Percentiles rank a stretch among this genome's conserved stretches.
phyloP scores from a whole-genome alignment of 2,113 vertebrate genomes.

The Siniperca knerii region DNA sequence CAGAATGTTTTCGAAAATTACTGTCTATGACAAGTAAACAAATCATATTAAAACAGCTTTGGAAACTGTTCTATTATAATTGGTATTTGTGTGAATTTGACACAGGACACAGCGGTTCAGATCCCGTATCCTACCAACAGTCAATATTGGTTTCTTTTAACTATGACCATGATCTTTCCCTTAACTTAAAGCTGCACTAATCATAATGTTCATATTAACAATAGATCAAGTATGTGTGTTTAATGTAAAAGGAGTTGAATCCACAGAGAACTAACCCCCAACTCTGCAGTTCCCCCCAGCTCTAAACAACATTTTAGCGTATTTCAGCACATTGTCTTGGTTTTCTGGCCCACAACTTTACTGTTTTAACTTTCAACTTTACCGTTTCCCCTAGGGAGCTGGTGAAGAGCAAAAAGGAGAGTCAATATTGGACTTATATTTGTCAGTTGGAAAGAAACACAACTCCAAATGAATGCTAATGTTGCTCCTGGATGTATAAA shows the following conservation, averaged over 20 bases:
- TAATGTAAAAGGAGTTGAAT: too few species aligned
- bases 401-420: not conserved
- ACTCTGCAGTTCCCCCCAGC: not conserved
- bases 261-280: not conserved
- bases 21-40: not conserved
- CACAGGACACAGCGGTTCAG: not conserved
- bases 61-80: not conserved
- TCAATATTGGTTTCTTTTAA: not conserved
- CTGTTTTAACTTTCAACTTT: not conserved
- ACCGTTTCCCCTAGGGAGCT: not conserved
- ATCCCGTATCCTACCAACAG: not conserved
- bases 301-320: not conserved
- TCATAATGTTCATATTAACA: not conserved
- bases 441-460: too few species aligned
- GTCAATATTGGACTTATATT: not conserved
- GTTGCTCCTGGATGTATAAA: not conserved
- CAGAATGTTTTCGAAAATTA: not conserved
- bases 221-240: not conserved
- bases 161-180: not conserved
- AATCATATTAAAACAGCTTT: not conserved
- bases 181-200: not conserved
- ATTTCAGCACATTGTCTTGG: not conserved
- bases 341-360: too few species aligned
- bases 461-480: too few species aligned
- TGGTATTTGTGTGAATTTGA: not conserved